Conservation (phyloP, 2,797 vertebrate genomes). For the Ceyx erithaca region DNA sequence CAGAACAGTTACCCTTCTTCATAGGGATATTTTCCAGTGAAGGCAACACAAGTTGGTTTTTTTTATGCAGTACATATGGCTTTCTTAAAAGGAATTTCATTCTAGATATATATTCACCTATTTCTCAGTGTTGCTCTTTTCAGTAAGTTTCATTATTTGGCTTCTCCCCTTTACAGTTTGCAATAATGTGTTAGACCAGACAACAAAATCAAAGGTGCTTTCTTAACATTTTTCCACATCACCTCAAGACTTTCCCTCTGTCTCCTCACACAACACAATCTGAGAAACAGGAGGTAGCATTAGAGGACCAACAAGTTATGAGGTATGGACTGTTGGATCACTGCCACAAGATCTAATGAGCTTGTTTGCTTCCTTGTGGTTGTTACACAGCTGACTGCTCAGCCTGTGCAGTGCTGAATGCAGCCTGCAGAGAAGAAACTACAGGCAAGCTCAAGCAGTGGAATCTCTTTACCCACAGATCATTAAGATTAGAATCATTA, state of each 20-base stretch:
- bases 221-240: background rate
- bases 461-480: background rate
- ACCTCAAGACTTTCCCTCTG: background rate
- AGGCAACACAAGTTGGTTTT: background rate
- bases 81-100: background rate
- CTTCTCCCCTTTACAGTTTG: background rate
- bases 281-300: background rate
- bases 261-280: background rate
- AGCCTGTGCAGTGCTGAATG: background rate
- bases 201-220: background rate
- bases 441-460: background rate
- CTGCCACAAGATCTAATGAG: background rate
- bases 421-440: background rate
- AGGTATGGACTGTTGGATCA: background rate
- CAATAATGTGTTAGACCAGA: background rate
- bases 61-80: background rate
- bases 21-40: background rate
- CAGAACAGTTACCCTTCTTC: background rate
- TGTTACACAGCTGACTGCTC: background rate
- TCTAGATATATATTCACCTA: background rate
- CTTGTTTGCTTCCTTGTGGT: background rate
- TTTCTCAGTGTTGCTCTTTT: background rate
- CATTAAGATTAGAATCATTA: background rate
- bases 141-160: background rate
- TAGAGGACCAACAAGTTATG: background rate